These are phyloP conservation scores for Paracanthobrama guichenoti DNA, from an alignment of 2,113 vertebrate genomes.

Conservation along the genomic window DNA sequence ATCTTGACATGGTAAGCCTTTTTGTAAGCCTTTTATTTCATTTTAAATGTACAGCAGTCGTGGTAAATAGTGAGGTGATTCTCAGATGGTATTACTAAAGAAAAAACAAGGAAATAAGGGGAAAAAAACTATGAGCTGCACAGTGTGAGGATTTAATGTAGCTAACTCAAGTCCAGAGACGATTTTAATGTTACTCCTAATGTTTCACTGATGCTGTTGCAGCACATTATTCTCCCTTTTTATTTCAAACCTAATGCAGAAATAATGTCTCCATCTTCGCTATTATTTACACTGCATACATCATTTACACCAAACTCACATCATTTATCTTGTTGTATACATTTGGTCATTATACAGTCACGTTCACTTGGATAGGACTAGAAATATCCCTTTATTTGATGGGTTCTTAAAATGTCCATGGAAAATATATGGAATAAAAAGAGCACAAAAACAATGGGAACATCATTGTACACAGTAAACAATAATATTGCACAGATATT, in stretches of 20 bases:
- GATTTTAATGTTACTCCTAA: conserved; percentile 4
- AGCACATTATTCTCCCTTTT: neutral
- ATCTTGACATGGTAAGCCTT: neutral
- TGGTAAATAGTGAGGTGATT: neutral
- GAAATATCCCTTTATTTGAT: neutral
- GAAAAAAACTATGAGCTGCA: neutral
- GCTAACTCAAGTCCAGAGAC: neutral
- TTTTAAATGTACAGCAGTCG: neutral
- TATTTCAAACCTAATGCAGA: conserved; percentile 2
- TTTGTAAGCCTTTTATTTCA: neutral
- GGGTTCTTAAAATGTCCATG: neutral
- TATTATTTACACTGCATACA: neutral
- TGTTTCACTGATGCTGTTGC: conserved; percentile 3
- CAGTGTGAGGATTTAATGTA: neutral
- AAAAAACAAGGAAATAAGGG: neutral
- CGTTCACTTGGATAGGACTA: neutral
- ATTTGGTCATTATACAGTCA: conserved; percentile 8
- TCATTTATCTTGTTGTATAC: neutral
- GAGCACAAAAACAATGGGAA: neutral
- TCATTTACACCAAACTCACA: neutral
- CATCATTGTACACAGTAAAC: neutral
- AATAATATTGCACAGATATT: neutral
- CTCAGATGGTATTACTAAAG: neutral
- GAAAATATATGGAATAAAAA: neutral
- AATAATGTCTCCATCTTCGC: neutral